These are phyloP conservation scores for Lycaon pictus DNA, from an alignment of 2,113 vertebrate species.

Conservation along the genomic window DNA sequence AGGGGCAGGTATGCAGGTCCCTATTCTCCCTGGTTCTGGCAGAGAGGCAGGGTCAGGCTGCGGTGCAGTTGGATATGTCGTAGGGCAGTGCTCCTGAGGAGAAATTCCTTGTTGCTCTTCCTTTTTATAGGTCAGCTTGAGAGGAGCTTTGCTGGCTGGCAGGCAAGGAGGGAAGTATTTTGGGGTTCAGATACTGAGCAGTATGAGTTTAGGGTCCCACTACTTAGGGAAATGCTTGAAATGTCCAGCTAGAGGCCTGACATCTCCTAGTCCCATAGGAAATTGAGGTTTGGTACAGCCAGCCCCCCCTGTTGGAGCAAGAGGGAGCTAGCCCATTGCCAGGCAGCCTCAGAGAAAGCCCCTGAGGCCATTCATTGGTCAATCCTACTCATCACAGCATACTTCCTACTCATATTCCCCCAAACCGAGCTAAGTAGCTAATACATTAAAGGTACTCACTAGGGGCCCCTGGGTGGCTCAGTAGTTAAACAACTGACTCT, in stretches of 20 bases:
- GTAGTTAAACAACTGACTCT: not conserved
- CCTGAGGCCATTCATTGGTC: not conserved
- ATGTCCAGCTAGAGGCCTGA: not conserved
- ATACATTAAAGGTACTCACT: not conserved
- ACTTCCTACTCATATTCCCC: not conserved
- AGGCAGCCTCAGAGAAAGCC: not conserved
- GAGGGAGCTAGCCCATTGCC: not conserved
- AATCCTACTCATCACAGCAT: not conserved
- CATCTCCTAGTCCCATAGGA: not conserved
- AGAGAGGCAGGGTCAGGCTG: not conserved
- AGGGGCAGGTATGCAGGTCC: not conserved
- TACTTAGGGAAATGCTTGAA: not conserved
- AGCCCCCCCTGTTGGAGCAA: not conserved
- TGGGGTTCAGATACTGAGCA: not conserved
- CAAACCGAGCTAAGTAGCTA: not conserved
- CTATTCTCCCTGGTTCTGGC: not conserved
- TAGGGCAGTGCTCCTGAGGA: not conserved
- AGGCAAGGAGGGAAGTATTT: not conserved
- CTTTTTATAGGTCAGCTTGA: not conserved
- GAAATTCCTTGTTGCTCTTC: not conserved
- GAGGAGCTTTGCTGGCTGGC: not conserved
- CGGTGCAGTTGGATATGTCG: too few species aligned
- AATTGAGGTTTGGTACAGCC: not conserved
- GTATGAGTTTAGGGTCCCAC: not conserved
- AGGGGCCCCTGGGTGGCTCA: not conserved